Percentiles rank a stretch among this genome's conserved stretches.
These are phyloP conservation scores for Uloborus diversus DNA, from an alignment of 1,140 invertebrate genomes.

Conservation along the genomic window DNA sequence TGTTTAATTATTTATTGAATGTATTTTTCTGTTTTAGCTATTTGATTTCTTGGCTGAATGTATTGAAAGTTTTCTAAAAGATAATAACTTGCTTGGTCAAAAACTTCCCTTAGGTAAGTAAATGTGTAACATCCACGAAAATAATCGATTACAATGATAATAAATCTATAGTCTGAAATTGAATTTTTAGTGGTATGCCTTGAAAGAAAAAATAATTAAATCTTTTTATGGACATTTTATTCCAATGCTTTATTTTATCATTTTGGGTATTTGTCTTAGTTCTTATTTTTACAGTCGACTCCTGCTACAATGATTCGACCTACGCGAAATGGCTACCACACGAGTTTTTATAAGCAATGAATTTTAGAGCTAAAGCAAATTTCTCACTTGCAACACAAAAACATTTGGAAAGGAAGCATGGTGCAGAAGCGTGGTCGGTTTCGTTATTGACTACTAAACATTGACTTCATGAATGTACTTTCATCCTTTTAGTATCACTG, in stretches of 20 bases:
- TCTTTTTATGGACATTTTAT: not conserved
- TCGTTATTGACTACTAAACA: no score
- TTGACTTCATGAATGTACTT: no score
- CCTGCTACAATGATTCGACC: no score
- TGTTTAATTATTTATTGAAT: not conserved
- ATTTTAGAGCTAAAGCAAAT: no score
- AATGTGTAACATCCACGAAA: not conserved
- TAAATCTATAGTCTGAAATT: not conserved
- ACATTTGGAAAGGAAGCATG: no score
- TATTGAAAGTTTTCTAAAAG: constrained; percentile 75
- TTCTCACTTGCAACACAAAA: no score
- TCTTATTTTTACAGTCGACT: no score
- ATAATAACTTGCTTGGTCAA: constrained; percentile 68
- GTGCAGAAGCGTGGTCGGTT: no score
- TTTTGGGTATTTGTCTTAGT: no score
- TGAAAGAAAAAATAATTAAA: not conserved
- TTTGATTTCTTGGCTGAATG: constrained; percentile 82
- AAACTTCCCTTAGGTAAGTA: constrained; percentile 72
- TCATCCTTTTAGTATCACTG: no score
- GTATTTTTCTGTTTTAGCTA: constrained; percentile 64
- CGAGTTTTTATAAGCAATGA: no score
- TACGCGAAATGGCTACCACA: no score
- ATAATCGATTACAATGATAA: not conserved
- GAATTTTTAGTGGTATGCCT: not conserved
- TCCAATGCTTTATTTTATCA: not conserved